Evolutionary conservation across 2,888 invertebrate species (phyloP), one percentile per base, ranked within the genome.

Genomic region (Digitonthophagus gazella): DNA sequence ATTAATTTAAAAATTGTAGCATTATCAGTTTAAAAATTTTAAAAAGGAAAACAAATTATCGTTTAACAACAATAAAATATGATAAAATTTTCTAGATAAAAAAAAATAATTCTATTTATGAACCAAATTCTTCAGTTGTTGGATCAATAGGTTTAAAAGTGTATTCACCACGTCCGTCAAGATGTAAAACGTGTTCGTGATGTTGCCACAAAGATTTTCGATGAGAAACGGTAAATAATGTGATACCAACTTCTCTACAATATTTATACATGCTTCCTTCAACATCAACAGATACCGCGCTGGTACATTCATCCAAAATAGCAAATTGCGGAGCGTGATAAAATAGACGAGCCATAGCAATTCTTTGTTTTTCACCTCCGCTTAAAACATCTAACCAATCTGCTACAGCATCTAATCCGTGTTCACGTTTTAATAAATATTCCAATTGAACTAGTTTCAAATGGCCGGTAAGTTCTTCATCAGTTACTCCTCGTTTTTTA

Each of bases 301-400:
- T 97, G 0, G 99, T 99, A 81, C 99, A 99, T 83, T 99, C 99
- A 80, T 99, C 99, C 75, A 99, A 85, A 78, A 99, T 98, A 8
- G 99, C 99, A 85, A 98, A 99, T 84, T 98, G 97, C 0, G 99
- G 99, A 80, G 90, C 90, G 83, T 98, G 97, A 85, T 98, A 98
- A 85, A 98, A 97, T 72, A 98, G 85, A 14, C 98, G 88, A 11
- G 98, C 96, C 98, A 98, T 98, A 87, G 98, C 98, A 76, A 99
- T 91, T 79, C 98, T 86, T 83, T 99, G 99, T 80, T 99, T 99
- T 85, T 99, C 98, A 11, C 98, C 99, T 0, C 99, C 99, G 44
- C 96, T 96, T 3, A 99, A 85, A 0, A 98, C 96, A 82, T 99
- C 99, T 89, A 98, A 93, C 98, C 98, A 99, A 85, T 99, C 98